Evolutionary conservation across 2,888 invertebrate genomes (phyloP).

Genomic region (Ichneumoninae sp.): DNA sequence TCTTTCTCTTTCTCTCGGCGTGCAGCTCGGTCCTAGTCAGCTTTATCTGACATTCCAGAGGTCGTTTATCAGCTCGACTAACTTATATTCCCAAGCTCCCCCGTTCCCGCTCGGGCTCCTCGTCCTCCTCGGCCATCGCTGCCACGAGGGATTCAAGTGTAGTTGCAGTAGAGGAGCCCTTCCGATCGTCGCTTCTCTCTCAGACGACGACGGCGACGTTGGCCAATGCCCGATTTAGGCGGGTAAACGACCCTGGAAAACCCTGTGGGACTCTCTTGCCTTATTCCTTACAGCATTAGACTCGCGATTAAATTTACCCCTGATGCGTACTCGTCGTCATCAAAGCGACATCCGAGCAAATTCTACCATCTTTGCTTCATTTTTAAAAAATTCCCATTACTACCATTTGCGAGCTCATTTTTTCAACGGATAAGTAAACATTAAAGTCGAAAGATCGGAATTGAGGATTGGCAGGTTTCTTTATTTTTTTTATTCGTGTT

Average conservation of each 20-base stretch:
- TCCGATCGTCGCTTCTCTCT: conserved; percentile 52
- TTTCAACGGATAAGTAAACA: too few species aligned
- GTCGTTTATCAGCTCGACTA: conserved; percentile 79
- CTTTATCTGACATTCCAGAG: conserved; percentile 82
- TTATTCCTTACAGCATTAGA: conserved; percentile 38
- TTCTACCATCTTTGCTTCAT: not conserved
- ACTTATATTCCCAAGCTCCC: conserved; percentile 74
- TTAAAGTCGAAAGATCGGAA: too few species aligned
- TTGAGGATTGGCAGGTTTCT: too few species aligned
- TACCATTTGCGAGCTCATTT: too few species aligned
- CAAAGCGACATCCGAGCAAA: not conserved
- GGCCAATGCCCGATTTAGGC: conserved; percentile 58
- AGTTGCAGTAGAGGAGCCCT: conserved; percentile 42
- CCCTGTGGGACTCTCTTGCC: conserved; percentile 20
- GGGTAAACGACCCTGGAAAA: conserved; percentile 58
- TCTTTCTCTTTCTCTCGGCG: conserved; percentile 69
- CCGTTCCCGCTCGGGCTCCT: conserved; percentile 31
- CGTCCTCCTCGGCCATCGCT: conserved; percentile 20
- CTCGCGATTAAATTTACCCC: conserved; percentile 21
- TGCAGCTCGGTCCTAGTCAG: conserved; percentile 73
- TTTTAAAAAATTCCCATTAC: too few species aligned
- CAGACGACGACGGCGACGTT: conserved; percentile 30
- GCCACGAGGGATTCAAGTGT: conserved; percentile 51
- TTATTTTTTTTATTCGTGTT: too few species aligned
- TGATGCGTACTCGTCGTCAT: conserved; percentile 12